These are phyloP conservation scores for Ormyrus nitidulus DNA, from an alignment of 2,888 invertebrate species.

Conservation along the genomic window DNA sequence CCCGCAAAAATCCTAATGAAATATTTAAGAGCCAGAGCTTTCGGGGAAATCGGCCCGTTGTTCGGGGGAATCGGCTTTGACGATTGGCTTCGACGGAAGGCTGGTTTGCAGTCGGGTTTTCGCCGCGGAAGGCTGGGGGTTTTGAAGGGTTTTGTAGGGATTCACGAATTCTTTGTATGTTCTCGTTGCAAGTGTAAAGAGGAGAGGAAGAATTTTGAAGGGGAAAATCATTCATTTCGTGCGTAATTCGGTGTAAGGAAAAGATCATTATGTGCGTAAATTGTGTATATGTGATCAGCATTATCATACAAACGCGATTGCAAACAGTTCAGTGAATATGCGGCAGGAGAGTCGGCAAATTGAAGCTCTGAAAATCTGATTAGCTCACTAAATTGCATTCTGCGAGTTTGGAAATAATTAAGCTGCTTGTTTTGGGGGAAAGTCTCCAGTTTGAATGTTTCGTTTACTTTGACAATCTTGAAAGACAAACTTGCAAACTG, in stretches of 20 bases:
- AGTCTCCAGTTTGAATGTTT: constrained; percentile 1
- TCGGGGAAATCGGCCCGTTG: background rate
- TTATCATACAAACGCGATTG: constrained; percentile 40
- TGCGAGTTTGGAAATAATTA: constrained; percentile 17
- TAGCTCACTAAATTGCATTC: constrained; percentile 35
- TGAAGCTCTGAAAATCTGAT: constrained; percentile 27
- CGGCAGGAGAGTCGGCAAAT: constrained; percentile 1
- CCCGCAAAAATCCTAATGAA: constrained; percentile 50
- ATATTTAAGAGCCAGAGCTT: constrained; percentile 29
- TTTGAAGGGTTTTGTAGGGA: too few species aligned
- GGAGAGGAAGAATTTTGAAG: too few species aligned
- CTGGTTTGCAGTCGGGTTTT: too few species aligned
- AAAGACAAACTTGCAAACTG: background rate
- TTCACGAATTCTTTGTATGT: too few species aligned
- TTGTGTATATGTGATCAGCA: background rate
- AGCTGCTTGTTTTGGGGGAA: constrained; percentile 17
- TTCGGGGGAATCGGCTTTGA: background rate
- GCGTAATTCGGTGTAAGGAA: background rate
- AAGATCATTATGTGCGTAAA: background rate
- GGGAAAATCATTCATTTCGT: too few species aligned
- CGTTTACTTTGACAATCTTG: background rate
- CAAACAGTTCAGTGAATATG: constrained; percentile 33
- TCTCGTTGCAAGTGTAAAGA: too few species aligned
- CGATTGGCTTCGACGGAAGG: too few species aligned
- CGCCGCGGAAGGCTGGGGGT: too few species aligned